phyloP scores from a whole-genome alignment of 2,888 invertebrate species.

The Dolichopus griseipennis region DNA sequence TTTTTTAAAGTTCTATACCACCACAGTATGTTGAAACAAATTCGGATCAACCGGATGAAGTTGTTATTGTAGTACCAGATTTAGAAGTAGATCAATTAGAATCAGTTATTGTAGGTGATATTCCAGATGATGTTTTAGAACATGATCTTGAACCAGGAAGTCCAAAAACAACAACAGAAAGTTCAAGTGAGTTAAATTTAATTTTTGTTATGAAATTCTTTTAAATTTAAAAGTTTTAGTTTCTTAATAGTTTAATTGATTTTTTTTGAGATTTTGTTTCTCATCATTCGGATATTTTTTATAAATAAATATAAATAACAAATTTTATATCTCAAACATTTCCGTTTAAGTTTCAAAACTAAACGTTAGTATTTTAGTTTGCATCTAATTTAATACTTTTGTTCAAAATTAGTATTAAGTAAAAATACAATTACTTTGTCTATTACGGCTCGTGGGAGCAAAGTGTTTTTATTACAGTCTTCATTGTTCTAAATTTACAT shows the following conservation, averaged over 20 bases:
- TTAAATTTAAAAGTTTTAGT: background rate
- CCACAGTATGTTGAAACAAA: slow-evolving; percentile 36
- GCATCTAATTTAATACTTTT: no score
- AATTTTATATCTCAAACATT: no score
- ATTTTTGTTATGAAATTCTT: background rate
- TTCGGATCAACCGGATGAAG: slow-evolving; percentile 35
- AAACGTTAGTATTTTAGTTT: no score
- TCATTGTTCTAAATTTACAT: no score
- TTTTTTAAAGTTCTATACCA: slow-evolving; percentile 41
- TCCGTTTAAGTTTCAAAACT: no score
- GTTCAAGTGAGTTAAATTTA: slow-evolving; percentile 49
- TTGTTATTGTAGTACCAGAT: slow-evolving; percentile 49
- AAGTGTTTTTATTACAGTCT: no score
- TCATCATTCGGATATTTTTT: no score
- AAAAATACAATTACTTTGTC: no score
- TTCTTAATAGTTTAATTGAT: background rate
- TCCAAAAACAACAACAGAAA: slow-evolving; percentile 52
- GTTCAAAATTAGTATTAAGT: no score
- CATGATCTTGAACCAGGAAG: slow-evolving; percentile 46
- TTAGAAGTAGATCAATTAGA: slow-evolving; percentile 33
- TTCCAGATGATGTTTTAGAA: slow-evolving; percentile 28
- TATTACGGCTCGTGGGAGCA: no score
- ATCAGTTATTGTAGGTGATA: slow-evolving; percentile 26
- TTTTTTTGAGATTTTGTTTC: no score
- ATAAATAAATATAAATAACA: no score